Base-by-base conservation (phyloP, 1,140 invertebrate species). In the Drosophila melanogaster region DNA sequence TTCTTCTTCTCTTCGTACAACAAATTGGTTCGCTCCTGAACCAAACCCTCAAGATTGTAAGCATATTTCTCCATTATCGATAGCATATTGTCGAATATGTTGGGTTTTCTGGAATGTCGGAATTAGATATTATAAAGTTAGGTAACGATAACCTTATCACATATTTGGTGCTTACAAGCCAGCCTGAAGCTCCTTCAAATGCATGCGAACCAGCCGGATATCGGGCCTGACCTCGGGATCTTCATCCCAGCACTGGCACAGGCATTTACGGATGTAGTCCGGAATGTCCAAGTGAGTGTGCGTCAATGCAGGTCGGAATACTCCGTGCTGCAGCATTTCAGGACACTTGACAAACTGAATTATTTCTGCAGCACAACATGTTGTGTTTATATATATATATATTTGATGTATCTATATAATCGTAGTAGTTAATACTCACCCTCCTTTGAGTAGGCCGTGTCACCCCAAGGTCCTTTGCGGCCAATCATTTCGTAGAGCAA, bases 11-110 rank as follows among this genome's bases (percentile, higher is more conserved):
- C 97, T 93, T 97, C 95, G 81, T 98, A 97, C 26, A 98, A 92
- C 87, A 98, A 96, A 73, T 97, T 96, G 1, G 97, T 98, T 70
- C 97, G 93, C 81, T 98, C 97, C 47, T 96, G 94, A 44, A 98
- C 97, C 14, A 98, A 93, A 70, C 98, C 97, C 92, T 98, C 97
- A 77, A 98, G 93, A 93, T 98, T 98, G 91, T 97, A 98, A 14
- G 97, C 98, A 92, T 98, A 98, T 91, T 98, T 98, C 90, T 98
- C 97, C 83, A 98, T 92, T 95, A 98, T 98, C 93, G 97, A 96
- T 83, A 98, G 97, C 97, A 98, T 98, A 4, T 97, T 98, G 91
- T 98, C 97, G 22, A 98, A 97, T 77, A 98, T 97, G 91, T 98
- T 98, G 3, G 97, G 96, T 93, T 98, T 98, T 80, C 97, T 90